Base-by-base conservation (phyloP, 30 jellyfish, hydroid and myxozoan genomes). In the Phacellophora camtschatica region DNA sequence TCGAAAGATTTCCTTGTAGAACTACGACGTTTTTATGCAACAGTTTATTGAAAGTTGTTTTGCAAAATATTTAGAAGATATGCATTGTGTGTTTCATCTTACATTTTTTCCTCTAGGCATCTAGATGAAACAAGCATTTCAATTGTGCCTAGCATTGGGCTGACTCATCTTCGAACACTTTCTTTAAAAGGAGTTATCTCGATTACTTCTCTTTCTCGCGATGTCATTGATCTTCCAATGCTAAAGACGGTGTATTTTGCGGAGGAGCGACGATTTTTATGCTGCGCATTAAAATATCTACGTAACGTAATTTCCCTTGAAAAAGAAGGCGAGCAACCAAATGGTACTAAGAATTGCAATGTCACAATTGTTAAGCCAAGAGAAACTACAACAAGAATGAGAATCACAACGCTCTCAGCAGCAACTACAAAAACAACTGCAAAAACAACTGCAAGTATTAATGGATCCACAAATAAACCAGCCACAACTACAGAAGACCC, bases 211-310 rank as follows among this genome's bases (percentile, higher is more conserved):
- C 61, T 94, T 10, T 66, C 97, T 12, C 75, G 82, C 45, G 95
- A 69, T 0, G 73, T 94, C 59, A 83, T 86, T 39, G 73, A 76
- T 29, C 75, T 87, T 8, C 97, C 99, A 27, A 64, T 50, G 31
- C 66, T 94, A 5, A 46, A 33, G 32, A 32, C 43, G 7, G 99
- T 94, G 12, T 54, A 36, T 37, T 95, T 94, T n/a, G 79, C 86
- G 27, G 83, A 66, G 58, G 77, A 71, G 67, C 85, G 96, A 50
- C 82, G 99, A 33, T 94, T 50, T 58, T 71, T 94, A 16, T 94
- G 99, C 83, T 94, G 99, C 57, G 99, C 99, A 9, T 94, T 94
- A 71, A 39, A 34, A 18, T 51, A 78, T 70, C 66, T 75, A 55
- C 86, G 99, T 15, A 53, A 46, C 6, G 50, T 46, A 32, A 50